Percentiles rank a stretch among this genome's conserved stretches.
phyloP scores from a whole-genome alignment of 2,888 invertebrate genomes.

The Patella pellucida region DNA sequence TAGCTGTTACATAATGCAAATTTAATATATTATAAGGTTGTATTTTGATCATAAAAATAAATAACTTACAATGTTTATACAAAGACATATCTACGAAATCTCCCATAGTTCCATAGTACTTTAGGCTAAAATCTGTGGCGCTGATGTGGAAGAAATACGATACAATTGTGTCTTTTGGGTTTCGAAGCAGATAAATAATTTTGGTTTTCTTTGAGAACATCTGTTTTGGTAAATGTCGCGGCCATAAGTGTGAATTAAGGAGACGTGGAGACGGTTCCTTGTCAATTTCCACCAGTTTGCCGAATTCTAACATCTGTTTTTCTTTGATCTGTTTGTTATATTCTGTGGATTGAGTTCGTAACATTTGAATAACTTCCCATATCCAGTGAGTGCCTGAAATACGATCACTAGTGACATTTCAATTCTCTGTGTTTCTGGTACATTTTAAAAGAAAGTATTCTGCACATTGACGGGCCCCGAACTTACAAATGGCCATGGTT shows the following conservation, averaged over 20 bases:
- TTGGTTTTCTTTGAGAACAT: slow-evolving; percentile 32
- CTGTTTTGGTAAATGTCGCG: slow-evolving; percentile 28
- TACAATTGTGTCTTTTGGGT: slow-evolving; percentile 38
- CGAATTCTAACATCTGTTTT: slow-evolving; percentile 26
- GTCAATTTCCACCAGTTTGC: slow-evolving; percentile 20
- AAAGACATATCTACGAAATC: background rate
- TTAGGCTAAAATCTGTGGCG: background rate
- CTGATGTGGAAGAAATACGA: slow-evolving; percentile 32
- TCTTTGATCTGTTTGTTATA: slow-evolving; percentile 23
- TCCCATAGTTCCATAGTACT: background rate
- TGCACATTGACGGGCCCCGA: too few species aligned
- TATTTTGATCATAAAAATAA: too few species aligned
- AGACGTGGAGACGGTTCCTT: slow-evolving; percentile 24
- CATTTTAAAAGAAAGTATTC: too few species aligned
- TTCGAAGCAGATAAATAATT: slow-evolving; percentile 30
- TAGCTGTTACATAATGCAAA: too few species aligned
- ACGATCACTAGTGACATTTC: too few species aligned
- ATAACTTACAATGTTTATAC: background rate
- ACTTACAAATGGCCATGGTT: too few species aligned
- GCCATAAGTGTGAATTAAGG: slow-evolving; percentile 34
- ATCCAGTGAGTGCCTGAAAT: slow-evolving; percentile 40
- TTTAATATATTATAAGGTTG: too few species aligned
- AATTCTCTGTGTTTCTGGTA: too few species aligned
- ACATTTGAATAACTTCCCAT: slow-evolving; percentile 35
- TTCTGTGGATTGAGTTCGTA: slow-evolving; percentile 19